Percentiles rank a stretch among this genome's conserved stretches.
Conservation (phyloP, 2,113 vertebrate genomes). For the Corvus moneduloides region DNA sequence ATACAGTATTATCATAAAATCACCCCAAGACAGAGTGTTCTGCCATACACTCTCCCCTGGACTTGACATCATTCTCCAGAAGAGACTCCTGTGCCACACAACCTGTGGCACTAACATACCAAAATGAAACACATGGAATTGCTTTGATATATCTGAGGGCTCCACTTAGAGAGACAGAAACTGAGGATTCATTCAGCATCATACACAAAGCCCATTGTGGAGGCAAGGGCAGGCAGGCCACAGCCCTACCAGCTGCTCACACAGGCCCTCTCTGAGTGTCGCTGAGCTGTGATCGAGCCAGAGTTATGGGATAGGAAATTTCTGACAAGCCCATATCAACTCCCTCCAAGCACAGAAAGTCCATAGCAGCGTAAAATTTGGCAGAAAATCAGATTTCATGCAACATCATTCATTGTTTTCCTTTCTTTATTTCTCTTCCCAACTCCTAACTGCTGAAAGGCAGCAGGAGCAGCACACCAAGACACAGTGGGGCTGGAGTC, state of each 20-base stretch:
- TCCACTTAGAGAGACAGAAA: not conserved
- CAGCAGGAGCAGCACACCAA: not conserved
- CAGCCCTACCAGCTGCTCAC: rapidly evolving
- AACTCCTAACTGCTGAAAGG: not conserved
- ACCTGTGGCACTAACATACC: rapidly evolving
- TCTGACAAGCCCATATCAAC: not conserved
- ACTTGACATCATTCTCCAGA: not conserved
- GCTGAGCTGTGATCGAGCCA: not conserved
- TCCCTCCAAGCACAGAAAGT: not conserved
- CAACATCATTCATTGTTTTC: not conserved
- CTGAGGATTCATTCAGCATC: not conserved
- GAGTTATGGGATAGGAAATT: not conserved
- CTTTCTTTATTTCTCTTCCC: not conserved
- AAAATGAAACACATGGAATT: rapidly evolving
- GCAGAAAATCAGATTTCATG: not conserved
- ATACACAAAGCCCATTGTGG: rapidly evolving
- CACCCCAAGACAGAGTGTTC: not conserved
- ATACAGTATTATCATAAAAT: not conserved
- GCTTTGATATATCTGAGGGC: not conserved
- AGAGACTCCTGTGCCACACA: not conserved
- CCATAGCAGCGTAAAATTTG: not conserved
- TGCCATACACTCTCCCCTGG: rapidly evolving
- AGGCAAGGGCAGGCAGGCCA: not conserved
- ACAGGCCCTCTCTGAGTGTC: rapidly evolving
- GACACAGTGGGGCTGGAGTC: rapidly evolving